phyloP scores from a whole-genome alignment of 2,888 invertebrate species.

The Nomada flava region DNA sequence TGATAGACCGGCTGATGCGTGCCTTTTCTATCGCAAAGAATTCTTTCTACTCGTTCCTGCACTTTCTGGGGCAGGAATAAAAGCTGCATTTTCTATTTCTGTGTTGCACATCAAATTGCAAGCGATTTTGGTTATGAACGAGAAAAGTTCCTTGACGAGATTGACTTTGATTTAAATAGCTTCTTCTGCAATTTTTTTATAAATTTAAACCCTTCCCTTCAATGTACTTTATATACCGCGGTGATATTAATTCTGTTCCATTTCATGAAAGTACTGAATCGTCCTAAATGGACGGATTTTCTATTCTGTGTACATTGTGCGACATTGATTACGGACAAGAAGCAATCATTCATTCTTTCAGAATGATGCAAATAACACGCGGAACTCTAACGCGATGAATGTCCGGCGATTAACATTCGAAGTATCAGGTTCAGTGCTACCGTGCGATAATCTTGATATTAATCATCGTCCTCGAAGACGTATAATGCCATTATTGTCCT shows the following conservation, averaged over 20 bases:
- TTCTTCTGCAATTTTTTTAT: no score
- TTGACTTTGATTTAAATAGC: no score
- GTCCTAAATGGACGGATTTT: background rate
- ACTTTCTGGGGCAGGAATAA: no score
- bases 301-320: background rate
- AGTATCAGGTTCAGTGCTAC: slow-evolving; percentile 52
- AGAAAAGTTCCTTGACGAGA: no score
- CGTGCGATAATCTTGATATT: slow-evolving; percentile 58
- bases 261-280: no score
- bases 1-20: background rate
- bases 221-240: no score
- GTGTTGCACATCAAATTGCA: fast-evolving
- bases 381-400: slow-evolving; percentile 37
- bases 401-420: slow-evolving; percentile 49
- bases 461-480: slow-evolving; percentile 63
- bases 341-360: slow-evolving; percentile 47
- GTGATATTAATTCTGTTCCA: no score
- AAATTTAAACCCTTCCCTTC: no score
- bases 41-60: background rate
- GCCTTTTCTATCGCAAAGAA: background rate
- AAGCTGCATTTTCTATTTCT: no score
- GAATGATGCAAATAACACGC: slow-evolving; percentile 44
- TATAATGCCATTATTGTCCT: slow-evolving; percentile 56
- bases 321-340: slow-evolving; percentile 44
- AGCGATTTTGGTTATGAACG: no score